Evolutionary conservation across 2,113 vertebrate species (phyloP).

Genomic region (Tor tambroides): DNA sequence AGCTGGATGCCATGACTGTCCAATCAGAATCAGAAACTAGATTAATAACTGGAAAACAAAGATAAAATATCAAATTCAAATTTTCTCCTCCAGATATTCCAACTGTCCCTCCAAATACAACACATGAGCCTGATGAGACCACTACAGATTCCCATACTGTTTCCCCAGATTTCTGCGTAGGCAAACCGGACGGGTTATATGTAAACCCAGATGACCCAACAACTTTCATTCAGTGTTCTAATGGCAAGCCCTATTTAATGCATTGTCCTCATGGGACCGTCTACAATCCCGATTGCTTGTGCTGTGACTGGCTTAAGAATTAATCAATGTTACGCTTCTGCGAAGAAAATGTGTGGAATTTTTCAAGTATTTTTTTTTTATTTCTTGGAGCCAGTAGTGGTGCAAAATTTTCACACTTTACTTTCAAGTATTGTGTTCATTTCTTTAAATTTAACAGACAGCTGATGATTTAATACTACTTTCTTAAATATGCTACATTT

Average conservation of each 20-base stretch:
- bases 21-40: not conserved
- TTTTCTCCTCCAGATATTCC: constrained; percentile 17
- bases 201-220: constrained; percentile 53
- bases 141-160: no score
- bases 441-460: not conserved
- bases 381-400: not conserved
- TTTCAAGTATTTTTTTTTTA: not conserved
- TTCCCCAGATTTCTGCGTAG: constrained; percentile 62
- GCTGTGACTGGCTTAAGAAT: constrained; percentile 65
- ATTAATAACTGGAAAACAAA: constrained; percentile 41
- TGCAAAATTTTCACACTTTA: no score
- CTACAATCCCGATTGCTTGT: constrained; percentile 63
- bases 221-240: constrained; percentile 67
- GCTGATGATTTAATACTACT: not conserved
- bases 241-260: constrained; percentile 53
- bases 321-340: not conserved
- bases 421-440: not conserved
- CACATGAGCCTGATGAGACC: not conserved
- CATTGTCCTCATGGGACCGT: constrained; percentile 58
- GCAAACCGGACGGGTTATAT: constrained; percentile 57
- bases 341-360: not conserved
- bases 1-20: no score
- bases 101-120: constrained; percentile 27
- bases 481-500: not conserved
- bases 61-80: not conserved